Percentiles rank a stretch among this genome's conserved stretches.
phyloP scores from a whole-genome alignment of 2,797 vertebrate species.

The Monodelphis domestica region DNA sequence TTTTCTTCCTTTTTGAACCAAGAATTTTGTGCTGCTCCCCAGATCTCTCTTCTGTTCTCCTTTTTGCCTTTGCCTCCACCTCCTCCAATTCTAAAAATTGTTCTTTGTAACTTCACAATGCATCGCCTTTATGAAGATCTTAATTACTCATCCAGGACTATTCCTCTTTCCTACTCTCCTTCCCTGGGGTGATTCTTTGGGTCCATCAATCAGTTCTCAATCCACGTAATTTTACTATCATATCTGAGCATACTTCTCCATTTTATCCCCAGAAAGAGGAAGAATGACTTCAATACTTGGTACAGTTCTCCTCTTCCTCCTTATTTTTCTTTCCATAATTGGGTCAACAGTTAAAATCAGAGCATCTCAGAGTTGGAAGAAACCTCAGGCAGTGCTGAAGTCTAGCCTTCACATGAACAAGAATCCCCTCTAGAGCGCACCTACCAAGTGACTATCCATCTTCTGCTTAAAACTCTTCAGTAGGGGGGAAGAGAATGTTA shows the following conservation, averaged over 20 bases:
- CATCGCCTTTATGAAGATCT: neutral
- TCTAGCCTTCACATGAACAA: neutral
- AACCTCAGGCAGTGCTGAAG: neutral
- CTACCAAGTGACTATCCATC: neutral
- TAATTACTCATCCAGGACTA: neutral
- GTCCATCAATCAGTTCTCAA: neutral
- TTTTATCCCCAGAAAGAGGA: neutral
- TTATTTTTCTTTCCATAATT: neutral
- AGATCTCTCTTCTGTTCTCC: neutral
- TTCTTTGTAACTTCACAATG: neutral
- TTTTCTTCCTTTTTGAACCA: neutral
- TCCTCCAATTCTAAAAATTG: neutral
- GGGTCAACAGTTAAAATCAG: neutral
- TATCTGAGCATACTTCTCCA: neutral
- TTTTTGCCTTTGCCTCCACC: neutral
- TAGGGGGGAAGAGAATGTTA: neutral
- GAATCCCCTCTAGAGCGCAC: neutral
- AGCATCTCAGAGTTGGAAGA: neutral
- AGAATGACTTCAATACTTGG: neutral
- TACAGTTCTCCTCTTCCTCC: neutral
- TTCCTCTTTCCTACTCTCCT: neutral
- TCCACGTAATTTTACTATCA: neutral
- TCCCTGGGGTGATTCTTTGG: neutral
- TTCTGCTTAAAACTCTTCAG: neutral
- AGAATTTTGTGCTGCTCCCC: neutral